Evolutionary conservation across 2,113 vertebrate species (phyloP).

Genomic region (Madoqua kirkii): DNA sequence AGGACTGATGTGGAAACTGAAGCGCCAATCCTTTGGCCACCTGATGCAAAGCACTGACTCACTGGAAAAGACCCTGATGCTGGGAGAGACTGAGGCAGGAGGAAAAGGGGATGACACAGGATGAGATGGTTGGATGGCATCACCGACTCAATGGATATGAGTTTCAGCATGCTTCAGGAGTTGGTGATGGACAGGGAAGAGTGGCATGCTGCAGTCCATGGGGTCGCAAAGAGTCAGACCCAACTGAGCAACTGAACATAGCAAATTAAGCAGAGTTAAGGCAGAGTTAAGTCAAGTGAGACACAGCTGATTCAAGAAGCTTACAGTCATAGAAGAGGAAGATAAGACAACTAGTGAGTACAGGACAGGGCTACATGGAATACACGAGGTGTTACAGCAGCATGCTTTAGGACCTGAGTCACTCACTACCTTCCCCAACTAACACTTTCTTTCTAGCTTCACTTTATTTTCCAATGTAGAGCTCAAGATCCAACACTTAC

Average conservation of each 20-base stretch:
- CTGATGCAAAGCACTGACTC: neutral
- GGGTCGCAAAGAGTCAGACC: rapidly evolving
- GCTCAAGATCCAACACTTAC: neutral
- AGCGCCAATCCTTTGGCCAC: neutral
- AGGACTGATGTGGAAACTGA: neutral
- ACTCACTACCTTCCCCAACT: neutral
- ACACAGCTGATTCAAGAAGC: neutral
- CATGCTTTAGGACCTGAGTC: neutral
- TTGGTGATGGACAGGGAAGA: neutral
- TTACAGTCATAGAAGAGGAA: neutral
- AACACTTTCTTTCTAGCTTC: neutral
- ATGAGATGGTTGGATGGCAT: too few species aligned
- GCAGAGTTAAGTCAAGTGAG: neutral
- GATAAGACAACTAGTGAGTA: neutral
- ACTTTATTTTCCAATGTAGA: neutral
- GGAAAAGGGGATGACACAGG: neutral
- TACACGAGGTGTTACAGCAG: neutral
- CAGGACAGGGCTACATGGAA: neutral
- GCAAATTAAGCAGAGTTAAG: too few species aligned
- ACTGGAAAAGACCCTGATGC: neutral
- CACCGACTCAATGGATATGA: too few species aligned
- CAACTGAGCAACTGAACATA: neutral
- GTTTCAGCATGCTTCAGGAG: neutral
- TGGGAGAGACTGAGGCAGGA: neutral
- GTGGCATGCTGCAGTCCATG: neutral